Percentiles rank a stretch among this genome's conserved stretches.
Conservation (phyloP, 2,113 vertebrate species). For the Tachysurus fulvidraco region DNA sequence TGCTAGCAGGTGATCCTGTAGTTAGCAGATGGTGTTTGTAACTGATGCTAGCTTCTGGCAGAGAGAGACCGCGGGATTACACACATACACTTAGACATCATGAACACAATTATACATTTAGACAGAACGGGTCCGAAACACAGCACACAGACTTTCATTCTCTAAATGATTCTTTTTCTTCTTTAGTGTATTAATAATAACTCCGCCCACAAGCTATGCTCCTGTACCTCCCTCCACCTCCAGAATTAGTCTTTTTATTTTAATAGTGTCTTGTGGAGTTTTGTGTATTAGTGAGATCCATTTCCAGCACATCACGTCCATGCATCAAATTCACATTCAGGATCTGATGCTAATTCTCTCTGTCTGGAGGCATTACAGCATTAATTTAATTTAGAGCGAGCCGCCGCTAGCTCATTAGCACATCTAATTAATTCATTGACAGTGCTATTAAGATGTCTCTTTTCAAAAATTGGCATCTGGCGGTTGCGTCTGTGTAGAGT, state of each 20-base stretch:
- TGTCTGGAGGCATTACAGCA: slow-evolving; percentile 99
- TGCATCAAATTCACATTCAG: slow-evolving; percentile 87
- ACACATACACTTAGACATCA: slow-evolving; percentile 36
- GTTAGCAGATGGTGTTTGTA: slow-evolving; percentile 89
- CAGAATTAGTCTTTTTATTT: slow-evolving; percentile 89
- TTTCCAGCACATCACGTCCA: slow-evolving; percentile 41
- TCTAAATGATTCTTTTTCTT: neutral
- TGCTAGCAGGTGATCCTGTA: slow-evolving; percentile 80
- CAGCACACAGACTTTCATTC: neutral
- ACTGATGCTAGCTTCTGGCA: slow-evolving; percentile 80
- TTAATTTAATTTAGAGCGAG: slow-evolving; percentile 99
- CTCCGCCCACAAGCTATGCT: neutral
- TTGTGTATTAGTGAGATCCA: slow-evolving; percentile 76
- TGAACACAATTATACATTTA: neutral
- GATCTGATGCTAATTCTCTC: slow-evolving; percentile 99
- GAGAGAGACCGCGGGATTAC: slow-evolving; percentile 77
- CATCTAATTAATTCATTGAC: slow-evolving; percentile 99
- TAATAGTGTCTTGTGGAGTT: slow-evolving; percentile 80
- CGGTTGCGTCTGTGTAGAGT: slow-evolving; percentile 48
- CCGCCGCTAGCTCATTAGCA: slow-evolving; percentile 99
- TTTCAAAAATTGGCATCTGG: slow-evolving; percentile 94
- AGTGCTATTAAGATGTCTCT: slow-evolving; percentile 99
- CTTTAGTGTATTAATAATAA: neutral
- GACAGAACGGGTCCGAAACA: neutral
- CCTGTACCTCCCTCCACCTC: slow-evolving; percentile 45